Evolutionary conservation across 2,888 invertebrate species (phyloP), one percentile per base, ranked within the genome.

Genomic region (Allolobophora icterica): DNA sequence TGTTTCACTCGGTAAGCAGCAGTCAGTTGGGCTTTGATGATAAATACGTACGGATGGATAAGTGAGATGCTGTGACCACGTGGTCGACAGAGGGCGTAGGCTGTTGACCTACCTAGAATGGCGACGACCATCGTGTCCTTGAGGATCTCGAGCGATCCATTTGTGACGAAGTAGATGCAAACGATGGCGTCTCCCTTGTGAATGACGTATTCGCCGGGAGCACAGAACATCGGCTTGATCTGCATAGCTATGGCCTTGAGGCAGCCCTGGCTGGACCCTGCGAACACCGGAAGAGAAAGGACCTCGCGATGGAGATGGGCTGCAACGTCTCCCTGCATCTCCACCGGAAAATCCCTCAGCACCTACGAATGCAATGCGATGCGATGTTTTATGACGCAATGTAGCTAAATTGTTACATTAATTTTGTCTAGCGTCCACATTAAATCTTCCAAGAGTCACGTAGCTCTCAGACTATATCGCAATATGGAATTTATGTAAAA

Each of bases 121-220:
- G 99, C 99, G 38, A 99, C 98, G 91, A 99, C 99, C 98, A 98
- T 98, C 93, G 97, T 97, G 94, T 98, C 97, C 95, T 98, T 98
- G 94, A 99, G 97, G 89, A 99, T 98, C 96, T 99, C 99, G 98
- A 99, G 98, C 42, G 98, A 98, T 15, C 99, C 99, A 95, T 98
- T 98, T 96, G 98, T 98, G 93, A 99, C 97, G 95, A 98, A 98
- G 96, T 98, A 98, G 94, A 99, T 98, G 95, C 98, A 98, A 92
- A 97, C 97, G 52, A 99, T 96, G 15, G 98, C 98, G 94, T 99
- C 99, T 84, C 98, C 98, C 96, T 97, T 98, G 96, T 98, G 98
- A 89, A 98, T 97, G 89, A 99, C 96, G 95, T 97, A 98, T 95
- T 99, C 99, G 91, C 98, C 98, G 11, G 99, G 99, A 24, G 98